A percentile compares a stretch with the other conserved stretches of the same genome.
phyloP scores from a whole-genome alignment of 2,888 invertebrate genomes.

The Bombyx huttoni region DNA sequence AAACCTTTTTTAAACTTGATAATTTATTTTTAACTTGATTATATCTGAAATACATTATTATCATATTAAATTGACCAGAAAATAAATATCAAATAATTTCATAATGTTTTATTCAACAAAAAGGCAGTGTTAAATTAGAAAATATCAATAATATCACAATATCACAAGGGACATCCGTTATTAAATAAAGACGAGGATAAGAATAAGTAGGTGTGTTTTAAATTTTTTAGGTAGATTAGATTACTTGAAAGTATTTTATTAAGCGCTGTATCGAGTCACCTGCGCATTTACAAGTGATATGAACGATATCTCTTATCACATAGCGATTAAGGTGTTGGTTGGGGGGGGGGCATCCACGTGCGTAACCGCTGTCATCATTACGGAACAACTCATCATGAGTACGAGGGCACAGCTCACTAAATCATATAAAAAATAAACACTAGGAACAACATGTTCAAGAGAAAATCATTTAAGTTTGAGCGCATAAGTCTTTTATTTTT shows the following conservation, averaged over 20 bases:
- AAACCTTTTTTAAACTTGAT: too few relatives aligned
- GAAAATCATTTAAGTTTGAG: too few relatives aligned
- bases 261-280: neutral
- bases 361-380: neutral
- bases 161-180: neutral
- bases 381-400: neutral
- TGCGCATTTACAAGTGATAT: neutral
- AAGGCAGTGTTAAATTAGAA: neutral
- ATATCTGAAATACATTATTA: too few relatives aligned
- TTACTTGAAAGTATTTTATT: constrained; percentile 1
- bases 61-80: too few relatives aligned
- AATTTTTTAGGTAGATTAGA: constrained; percentile 1
- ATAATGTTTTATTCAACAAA: too few relatives aligned
- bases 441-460: too few relatives aligned
- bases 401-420: neutral
- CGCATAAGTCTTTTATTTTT: too few relatives aligned
- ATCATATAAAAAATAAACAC: too few relatives aligned
- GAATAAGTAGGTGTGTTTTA: constrained; percentile 1
- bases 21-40: too few relatives aligned
- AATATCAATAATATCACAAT: neutral
- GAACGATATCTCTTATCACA: neutral
- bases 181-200: neutral
- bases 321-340: neutral
- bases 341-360: neutral
- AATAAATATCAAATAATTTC: too few relatives aligned